Percentiles rank a stretch among this genome's conserved stretches.
Conservation (phyloP, 2,797 vertebrate genomes). For the Benthosema pterotum region DNA sequence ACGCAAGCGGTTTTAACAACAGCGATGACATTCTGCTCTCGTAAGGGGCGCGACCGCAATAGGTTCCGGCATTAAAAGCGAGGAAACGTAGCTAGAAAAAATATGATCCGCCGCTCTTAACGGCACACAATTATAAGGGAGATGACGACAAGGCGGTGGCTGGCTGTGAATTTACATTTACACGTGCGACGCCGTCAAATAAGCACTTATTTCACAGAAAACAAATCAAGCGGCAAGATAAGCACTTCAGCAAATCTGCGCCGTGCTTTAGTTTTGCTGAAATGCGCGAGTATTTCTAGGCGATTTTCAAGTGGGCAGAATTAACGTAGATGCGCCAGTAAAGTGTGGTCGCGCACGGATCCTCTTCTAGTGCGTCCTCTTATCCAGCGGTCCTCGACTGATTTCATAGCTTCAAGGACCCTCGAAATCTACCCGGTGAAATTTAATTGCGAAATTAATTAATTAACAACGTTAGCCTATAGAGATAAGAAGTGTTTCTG, state of each 20-base stretch:
- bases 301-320: constrained; percentile 4
- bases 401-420: too few species aligned
- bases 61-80: constrained; percentile 7
- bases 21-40: constrained; percentile 15
- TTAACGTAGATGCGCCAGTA: too few species aligned
- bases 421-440: too few species aligned
- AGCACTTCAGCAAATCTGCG: not conserved
- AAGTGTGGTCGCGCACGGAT: too few species aligned
- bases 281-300: not conserved
- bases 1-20: constrained; percentile 11
- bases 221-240: constrained; percentile 26
- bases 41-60: not conserved
- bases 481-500: too few species aligned
- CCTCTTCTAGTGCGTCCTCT: too few species aligned
- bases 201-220: constrained; percentile 19
- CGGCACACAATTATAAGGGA: constrained; percentile 36
- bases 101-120: constrained; percentile 32
- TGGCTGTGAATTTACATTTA: constrained; percentile 30
- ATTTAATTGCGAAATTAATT: too few species aligned
- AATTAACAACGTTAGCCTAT: too few species aligned
- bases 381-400: too few species aligned
- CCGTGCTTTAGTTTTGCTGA: constrained; percentile 2
- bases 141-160: constrained; percentile 29
- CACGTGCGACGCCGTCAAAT: constrained; percentile 5
- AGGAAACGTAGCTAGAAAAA: constrained; percentile 32